Percentiles rank a stretch among this genome's conserved stretches.
Conservation (phyloP, 2,113 vertebrate genomes). For the Sceloporus tristichus region DNA sequence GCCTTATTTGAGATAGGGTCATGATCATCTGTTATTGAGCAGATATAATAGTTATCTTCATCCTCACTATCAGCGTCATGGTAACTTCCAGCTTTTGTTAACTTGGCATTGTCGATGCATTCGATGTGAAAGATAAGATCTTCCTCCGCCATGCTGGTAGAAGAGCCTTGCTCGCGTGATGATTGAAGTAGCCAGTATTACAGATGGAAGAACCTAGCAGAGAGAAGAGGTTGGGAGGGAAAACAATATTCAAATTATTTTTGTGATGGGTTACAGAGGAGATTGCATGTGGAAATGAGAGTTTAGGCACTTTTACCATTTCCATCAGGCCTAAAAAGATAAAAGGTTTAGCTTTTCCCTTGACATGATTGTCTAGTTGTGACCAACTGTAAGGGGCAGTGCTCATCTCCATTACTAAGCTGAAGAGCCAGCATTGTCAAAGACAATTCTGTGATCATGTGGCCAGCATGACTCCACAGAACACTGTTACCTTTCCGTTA, state of each 20-base stretch:
- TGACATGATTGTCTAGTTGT: too few species aligned
- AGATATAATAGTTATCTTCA: conserved; percentile 88
- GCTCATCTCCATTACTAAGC: too few species aligned
- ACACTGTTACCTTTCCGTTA: too few species aligned
- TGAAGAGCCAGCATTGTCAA: too few species aligned
- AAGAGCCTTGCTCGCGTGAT: conserved; percentile 36
- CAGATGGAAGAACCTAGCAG: conserved; percentile 37
- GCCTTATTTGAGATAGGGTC: conserved; percentile 78
- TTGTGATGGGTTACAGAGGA: neutral
- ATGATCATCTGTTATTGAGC: conserved; percentile 90
- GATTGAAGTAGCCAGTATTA: conserved; percentile 60
- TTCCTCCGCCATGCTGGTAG: conserved; percentile 88
- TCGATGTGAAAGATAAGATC: conserved; percentile 97
- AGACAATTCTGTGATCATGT: too few species aligned
- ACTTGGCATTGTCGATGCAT: conserved; percentile 81
- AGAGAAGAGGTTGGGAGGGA: neutral
- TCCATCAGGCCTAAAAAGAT: too few species aligned
- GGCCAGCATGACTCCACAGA: too few species aligned
- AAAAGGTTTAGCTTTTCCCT: too few species aligned
- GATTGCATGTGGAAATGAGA: too few species aligned
- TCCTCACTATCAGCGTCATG: conserved; percentile 83
- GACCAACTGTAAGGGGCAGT: too few species aligned
- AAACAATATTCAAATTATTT: neutral
- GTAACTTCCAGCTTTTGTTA: conserved; percentile 51
- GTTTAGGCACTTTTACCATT: too few species aligned